These are phyloP conservation scores for Andrena chrysosceles DNA, from an alignment of 2,888 invertebrate species.

Conservation along the genomic window DNA sequence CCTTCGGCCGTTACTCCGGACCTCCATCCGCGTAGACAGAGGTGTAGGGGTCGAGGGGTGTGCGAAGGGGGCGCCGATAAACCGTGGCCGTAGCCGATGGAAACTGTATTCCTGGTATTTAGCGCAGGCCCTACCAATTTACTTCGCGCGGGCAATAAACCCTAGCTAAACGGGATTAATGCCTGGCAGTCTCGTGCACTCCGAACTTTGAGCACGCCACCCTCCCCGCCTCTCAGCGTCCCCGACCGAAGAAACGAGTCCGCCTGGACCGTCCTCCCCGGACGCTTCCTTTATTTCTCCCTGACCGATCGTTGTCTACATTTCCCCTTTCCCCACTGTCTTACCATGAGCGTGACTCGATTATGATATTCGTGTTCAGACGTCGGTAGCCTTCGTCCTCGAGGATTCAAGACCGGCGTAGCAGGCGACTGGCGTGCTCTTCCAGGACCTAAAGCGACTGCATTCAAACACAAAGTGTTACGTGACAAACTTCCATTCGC, in stretches of 20 bases:
- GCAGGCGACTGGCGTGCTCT: not conserved
- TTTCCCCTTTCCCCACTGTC: not conserved
- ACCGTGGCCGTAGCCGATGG: conserved; percentile 67
- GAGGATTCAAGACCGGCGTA: not conserved
- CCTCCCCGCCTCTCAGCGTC: not conserved
- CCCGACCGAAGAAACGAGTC: conserved; percentile 33
- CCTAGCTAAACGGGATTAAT: conserved; percentile 81
- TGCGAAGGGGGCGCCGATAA: conserved; percentile 53
- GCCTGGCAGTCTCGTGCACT: conserved; percentile 57
- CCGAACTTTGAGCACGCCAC: conserved; percentile 33
- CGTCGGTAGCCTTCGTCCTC: not conserved
- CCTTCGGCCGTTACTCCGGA: conserved; percentile 31
- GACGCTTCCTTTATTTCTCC: conserved; percentile 12
- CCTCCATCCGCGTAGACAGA: conserved; percentile 31
- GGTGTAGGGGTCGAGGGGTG: conserved; percentile 6
- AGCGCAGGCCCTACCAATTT: conserved; percentile 79
- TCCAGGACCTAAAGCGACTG: not conserved
- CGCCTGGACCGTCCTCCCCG: not conserved
- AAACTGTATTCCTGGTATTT: conserved; percentile 80
- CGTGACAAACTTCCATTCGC: too few species aligned
- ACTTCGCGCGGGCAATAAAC: conserved; percentile 79
- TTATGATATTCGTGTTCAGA: conserved; percentile 18
- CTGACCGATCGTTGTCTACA: not conserved
- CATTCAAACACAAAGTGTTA: too few species aligned
- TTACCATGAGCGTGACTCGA: conserved; percentile 18